These are phyloP conservation scores for Acrocephalus arundinaceus DNA, from an alignment of 2,113 vertebrate genomes.

Conservation along the genomic window DNA sequence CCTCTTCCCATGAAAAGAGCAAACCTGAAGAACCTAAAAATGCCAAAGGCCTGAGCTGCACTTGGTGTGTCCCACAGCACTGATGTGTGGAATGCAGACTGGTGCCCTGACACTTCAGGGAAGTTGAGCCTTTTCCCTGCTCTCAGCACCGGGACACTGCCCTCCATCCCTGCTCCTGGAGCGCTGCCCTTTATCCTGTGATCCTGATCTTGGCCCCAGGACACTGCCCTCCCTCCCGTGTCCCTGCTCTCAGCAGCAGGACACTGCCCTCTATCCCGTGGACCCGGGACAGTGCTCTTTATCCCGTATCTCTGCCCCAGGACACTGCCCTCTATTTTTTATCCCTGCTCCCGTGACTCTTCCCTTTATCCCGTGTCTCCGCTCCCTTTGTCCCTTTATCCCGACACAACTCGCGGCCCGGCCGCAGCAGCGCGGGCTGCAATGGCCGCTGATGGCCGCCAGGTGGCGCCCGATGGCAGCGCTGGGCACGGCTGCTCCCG, in stretches of 20 bases:
- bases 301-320: too few relatives aligned
- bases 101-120: rapidly evolving
- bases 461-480: not conserved
- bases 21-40: not conserved
- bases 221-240: not conserved
- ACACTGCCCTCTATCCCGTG: not conserved
- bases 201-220: not conserved
- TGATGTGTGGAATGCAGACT: rapidly evolving
- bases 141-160: not conserved
- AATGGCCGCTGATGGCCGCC: not conserved
- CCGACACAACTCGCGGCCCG: not conserved
- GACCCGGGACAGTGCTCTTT: not conserved
- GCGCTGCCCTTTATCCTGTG: not conserved
- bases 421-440: not conserved
- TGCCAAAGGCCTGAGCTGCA: not conserved
- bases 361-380: not conserved
- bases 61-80: rapidly evolving
- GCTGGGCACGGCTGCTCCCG: not conserved
- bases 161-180: not conserved
- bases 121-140: not conserved
- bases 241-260: not conserved
- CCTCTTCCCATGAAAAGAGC: not conserved
- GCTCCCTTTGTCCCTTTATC: not conserved
- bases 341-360: not conserved
- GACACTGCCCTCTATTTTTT: not conserved